Evolutionary conservation across 2,113 vertebrate species (phyloP).

Genomic region (Aldabrachelys gigantea): DNA sequence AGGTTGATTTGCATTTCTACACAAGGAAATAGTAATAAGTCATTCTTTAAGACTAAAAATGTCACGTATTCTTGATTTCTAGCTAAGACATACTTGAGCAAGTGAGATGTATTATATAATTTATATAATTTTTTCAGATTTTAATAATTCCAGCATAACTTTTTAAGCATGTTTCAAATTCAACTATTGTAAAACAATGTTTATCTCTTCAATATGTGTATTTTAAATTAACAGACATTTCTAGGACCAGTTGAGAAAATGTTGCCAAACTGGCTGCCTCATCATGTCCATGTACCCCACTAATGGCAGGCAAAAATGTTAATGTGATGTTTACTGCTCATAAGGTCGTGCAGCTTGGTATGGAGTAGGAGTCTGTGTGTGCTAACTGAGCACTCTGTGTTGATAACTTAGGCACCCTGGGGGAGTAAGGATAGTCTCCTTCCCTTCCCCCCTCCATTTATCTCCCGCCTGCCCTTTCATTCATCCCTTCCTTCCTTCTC

Average conservation of each 20-base stretch:
- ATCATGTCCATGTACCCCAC: not conserved
- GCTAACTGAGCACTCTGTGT: slow-evolving; percentile 3
- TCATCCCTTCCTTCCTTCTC: not conserved
- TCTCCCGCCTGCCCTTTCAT: not conserved
- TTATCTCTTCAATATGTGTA: not conserved
- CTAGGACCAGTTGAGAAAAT: not conserved
- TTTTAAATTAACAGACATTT: not conserved
- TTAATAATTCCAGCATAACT: not conserved
- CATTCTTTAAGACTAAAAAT: slow-evolving; percentile 47
- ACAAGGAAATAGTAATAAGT: slow-evolving; percentile 59
- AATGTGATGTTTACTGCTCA: not conserved
- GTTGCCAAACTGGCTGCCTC: not conserved
- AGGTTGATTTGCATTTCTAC: slow-evolving; percentile 72
- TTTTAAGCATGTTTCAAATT: not conserved
- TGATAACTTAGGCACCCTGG: not conserved
- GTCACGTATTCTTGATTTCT: slow-evolving; percentile 51
- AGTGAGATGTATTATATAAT: not conserved
- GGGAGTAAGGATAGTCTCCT: not conserved
- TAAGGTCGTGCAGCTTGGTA: not conserved
- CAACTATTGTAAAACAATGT: not conserved
- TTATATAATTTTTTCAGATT: not conserved
- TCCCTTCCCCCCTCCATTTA: not conserved
- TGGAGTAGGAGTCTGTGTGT: not conserved
- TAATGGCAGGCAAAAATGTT: not conserved
- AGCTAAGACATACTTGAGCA: slow-evolving; percentile 4